phyloP scores from a whole-genome alignment of 2,888 invertebrate genomes.

The Isotomurus palustris region DNA sequence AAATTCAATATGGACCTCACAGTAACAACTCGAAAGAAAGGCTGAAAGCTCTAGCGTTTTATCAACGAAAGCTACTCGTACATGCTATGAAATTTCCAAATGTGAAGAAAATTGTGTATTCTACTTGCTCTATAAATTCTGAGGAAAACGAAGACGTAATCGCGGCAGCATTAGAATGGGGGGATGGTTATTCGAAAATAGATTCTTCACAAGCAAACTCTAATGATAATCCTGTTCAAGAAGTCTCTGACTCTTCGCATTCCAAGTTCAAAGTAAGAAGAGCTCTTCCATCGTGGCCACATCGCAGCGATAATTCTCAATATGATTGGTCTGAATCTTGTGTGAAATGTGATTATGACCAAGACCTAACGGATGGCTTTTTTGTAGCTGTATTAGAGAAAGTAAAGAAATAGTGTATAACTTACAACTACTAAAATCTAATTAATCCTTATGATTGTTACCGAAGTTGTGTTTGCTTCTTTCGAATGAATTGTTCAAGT shows the following conservation, averaged over 20 bases:
- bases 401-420: conserved; percentile 24
- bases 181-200: conserved; percentile 7
- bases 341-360: conserved; percentile 69
- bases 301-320: conserved; percentile 47
- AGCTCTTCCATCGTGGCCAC: conserved; percentile 46
- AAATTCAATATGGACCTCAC: conserved; percentile 47
- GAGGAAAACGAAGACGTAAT: conserved; percentile 71
- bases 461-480: too few species aligned
- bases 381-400: conserved; percentile 85
- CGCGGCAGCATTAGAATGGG: conserved; percentile 19
- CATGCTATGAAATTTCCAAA: conserved; percentile 84
- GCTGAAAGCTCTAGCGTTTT: conserved; percentile 50
- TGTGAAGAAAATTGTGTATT: conserved; percentile 83
- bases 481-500: too few species aligned
- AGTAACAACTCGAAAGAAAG: conserved; percentile 48
- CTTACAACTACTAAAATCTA: too few species aligned
- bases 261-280: conserved; percentile 45
- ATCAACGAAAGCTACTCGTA: conserved; percentile 77
- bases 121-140: conserved; percentile 85
- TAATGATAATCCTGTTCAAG: not conserved
- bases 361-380: conserved; percentile 85
- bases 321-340: conserved; percentile 68
- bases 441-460: too few species aligned
- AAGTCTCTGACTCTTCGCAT: not conserved
- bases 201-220: conserved; percentile 1